Evolutionary conservation across 1,140 invertebrate species (phyloP), one percentile per base, ranked within the genome.

Genomic region (Whitmania pigra): DNA sequence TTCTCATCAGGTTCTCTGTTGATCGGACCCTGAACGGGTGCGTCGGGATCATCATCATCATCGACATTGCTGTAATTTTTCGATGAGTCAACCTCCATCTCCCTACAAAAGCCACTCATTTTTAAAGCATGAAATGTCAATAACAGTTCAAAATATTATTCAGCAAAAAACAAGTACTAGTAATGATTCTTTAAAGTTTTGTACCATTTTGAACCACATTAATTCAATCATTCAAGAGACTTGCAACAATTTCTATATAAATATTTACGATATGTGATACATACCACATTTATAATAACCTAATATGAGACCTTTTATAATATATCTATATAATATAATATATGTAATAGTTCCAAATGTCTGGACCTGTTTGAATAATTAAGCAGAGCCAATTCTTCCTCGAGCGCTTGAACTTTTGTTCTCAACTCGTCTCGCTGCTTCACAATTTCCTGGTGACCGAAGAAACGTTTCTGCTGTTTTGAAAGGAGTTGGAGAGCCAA

Each of bases 1-100:
- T 95, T 95, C 83, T 98, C 94, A 76, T 94, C 91, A 20, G 94
- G 94, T 82, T 98, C 94, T 73, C 88, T 89, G 70, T 94, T 94
- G 75, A 97, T 86, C 31, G 94, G 94, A 20, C 94, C 94, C 83
- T 97, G 92, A 2, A 97, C 94, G 29, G 92, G 90, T 43, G 89
- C 87, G 78, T 93, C 75, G 11, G 76, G 53, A 25, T 74, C 91
- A 55, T 90, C 88, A 69, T 88, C 88, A 49, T 87, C 85, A 31
- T 53, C 40, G 20, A 22, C 5, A 17, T 63, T 31, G 54, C 25
- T 17, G 57, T 13, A 13, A 31, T 13, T 63, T 22, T 13, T n/a
- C 0, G 54, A 13, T 7, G 57, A 0, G 7, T 22, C 29, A 20
- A 25, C 57, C 11, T 63, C 29, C 11, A 13, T 63, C 29, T 63